Percentiles rank a stretch among this genome's conserved stretches.
phyloP scores from a whole-genome alignment of 2,888 invertebrate species.

The Onthophagus sagittarius region DNA sequence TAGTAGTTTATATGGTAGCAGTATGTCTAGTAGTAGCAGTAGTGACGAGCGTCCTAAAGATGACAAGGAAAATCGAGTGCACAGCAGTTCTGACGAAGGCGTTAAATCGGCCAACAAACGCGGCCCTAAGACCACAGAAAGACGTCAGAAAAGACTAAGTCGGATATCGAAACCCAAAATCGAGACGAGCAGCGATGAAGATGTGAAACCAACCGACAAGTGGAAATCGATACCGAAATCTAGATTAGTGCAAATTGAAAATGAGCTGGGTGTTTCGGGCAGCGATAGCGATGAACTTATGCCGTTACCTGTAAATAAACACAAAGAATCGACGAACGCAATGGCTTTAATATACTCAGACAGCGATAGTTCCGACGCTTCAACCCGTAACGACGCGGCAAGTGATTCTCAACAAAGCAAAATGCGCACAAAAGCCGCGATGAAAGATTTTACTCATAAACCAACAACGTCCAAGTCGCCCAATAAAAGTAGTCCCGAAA shows the following conservation, averaged over 20 bases:
- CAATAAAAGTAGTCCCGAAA: constrained; percentile 37
- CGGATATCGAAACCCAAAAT: constrained; percentile 43
- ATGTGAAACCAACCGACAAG: constrained; percentile 50
- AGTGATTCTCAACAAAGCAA: constrained; percentile 66
- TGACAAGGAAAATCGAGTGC: constrained; percentile 47
- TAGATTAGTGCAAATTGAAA: constrained; percentile 68
- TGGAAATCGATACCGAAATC: constrained; percentile 49
- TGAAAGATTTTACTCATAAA: constrained; percentile 72
- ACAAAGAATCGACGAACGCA: constrained; percentile 48
- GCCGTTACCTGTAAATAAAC: constrained; percentile 55
- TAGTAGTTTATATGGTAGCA: constrained; percentile 61
- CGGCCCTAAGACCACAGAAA: constrained; percentile 35
- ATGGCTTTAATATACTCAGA: constrained; percentile 81
- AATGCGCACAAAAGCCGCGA: constrained; percentile 77
- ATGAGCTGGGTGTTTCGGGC: constrained; percentile 62
- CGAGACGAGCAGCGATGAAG: constrained; percentile 63
- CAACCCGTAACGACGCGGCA: constrained; percentile 59
- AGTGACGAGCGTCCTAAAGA: constrained; percentile 47
- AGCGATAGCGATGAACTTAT: constrained; percentile 76
- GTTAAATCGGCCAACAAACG: constrained; percentile 48
- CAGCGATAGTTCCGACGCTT: constrained; percentile 59
- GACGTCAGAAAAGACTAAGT: constrained; percentile 41
- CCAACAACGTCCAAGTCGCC: constrained; percentile 38
- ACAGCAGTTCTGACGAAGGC: constrained; percentile 54
- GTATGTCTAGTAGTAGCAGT: constrained; percentile 56